Evolutionary conservation across 2,113 vertebrate species (phyloP), one percentile per base, ranked within the genome.

Genomic region (Acinonyx jubatus): DNA sequence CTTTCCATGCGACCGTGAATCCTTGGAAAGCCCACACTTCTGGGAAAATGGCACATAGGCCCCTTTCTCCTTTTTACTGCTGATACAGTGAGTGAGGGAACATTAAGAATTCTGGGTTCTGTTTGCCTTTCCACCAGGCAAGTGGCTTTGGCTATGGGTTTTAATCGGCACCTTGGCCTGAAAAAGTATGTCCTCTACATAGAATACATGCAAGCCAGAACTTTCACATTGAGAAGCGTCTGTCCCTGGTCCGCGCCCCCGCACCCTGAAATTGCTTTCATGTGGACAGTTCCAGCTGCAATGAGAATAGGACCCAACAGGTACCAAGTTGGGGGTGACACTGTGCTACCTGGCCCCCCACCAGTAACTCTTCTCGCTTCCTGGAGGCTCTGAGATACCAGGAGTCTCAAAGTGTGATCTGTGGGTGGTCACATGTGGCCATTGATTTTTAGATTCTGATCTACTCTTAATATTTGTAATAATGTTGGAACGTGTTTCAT

Each of bases 11-110:
- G 92, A 90, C 66, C 45, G 66, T 45, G 41, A 45, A 48, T 76
- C 96, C 97, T 86, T 87, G 82, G 97, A 97, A 88, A 97, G 61
- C 96, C 94, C 91, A 96, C 88, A 69, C 76, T 50, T 81, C 25
- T 21, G 50, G 86, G 88, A 29, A 93, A 93, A 91, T 86, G 94
- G 82, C 94, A 97, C 85, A 65, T 50, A 69, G 65, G 41, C 25
- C 86, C 57, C 82, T 55, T 94, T 74, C 84, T 96, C 83, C 93
- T 89, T 65, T 78, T 78, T 41, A 66, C 81, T 76, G n/a, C 76
- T 36, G 74, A 73, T 8, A 7, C 23, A 13, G 41, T 31, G 41
- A 50, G 38, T 4, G 36, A 95, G 65, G 66, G 16, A 87, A 18
- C 78, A 45, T 89, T 79, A 84, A 3, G 12, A 25, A 31, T 80